Evolutionary conservation across 2,113 vertebrate genomes (phyloP).

Genomic region (Anguilla japonica): DNA sequence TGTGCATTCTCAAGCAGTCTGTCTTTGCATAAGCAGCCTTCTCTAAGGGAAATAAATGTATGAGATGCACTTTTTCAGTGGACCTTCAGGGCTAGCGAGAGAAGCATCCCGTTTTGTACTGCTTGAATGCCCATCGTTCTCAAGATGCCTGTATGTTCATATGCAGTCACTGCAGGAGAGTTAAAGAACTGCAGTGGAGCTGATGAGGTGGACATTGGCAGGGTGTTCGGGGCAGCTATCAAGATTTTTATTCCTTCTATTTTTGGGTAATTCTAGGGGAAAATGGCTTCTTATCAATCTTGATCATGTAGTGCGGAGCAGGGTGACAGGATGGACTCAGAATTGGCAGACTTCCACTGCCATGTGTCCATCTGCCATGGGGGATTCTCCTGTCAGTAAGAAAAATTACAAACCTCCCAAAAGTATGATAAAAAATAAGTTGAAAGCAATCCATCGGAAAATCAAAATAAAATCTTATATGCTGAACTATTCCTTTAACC

Average conservation of each 20-base stretch:
- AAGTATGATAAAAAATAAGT: too few species aligned
- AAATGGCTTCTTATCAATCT: too few species aligned
- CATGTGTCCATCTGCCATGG: too few species aligned
- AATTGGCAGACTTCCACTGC: too few species aligned
- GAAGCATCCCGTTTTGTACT: background rate
- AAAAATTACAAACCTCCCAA: too few species aligned
- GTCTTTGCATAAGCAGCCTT: background rate
- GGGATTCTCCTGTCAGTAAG: too few species aligned
- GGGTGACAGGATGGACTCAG: too few species aligned
- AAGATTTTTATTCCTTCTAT: background rate
- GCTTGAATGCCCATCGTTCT: background rate
- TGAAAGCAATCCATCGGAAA: too few species aligned
- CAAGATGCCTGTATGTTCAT: background rate
- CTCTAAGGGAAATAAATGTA: background rate
- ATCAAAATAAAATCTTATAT: too few species aligned
- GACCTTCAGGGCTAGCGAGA: background rate
- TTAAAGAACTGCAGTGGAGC: background rate
- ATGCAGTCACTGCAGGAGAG: background rate
- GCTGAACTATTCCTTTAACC: too few species aligned
- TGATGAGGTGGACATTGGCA: background rate
- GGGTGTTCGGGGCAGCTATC: background rate
- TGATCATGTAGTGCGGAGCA: too few species aligned
- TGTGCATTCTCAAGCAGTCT: conserved; percentile 3
- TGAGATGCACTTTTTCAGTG: background rate
- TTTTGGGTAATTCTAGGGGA: too few species aligned